These are phyloP conservation scores for Zootoca vivipara DNA, from an alignment of 2,113 vertebrate species.

Conservation along the genomic window DNA sequence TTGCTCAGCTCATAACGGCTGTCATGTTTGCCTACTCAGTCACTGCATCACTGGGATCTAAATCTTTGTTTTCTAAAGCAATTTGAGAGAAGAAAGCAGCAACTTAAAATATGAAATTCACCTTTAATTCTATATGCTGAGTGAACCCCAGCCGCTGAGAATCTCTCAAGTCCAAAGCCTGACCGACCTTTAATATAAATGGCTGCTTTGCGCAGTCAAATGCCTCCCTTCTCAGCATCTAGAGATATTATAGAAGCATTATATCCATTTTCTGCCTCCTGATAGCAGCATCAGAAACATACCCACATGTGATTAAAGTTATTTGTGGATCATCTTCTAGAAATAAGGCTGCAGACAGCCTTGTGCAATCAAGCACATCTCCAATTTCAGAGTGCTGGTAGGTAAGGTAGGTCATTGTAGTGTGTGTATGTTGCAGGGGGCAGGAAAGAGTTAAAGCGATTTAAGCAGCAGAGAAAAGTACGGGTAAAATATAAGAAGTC, in stretches of 20 bases:
- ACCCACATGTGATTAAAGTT: slow-evolving; percentile 47
- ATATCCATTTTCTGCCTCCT: slow-evolving; percentile 19
- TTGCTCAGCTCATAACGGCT: slow-evolving; percentile 16
- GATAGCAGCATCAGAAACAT: slow-evolving; percentile 45
- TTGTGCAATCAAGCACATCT: slow-evolving; percentile 65
- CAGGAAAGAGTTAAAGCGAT: neutral
- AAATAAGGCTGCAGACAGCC: slow-evolving; percentile 42
- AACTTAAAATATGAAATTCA: neutral
- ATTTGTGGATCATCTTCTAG: slow-evolving; percentile 57
- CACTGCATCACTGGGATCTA: neutral
- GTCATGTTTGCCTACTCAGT: slow-evolving; percentile 8
- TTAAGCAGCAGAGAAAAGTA: slow-evolving; percentile 22
- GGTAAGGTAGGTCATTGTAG: slow-evolving; percentile 40
- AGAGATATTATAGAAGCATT: neutral
- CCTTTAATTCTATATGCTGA: neutral
- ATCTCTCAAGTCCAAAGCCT: slow-evolving; percentile 2
- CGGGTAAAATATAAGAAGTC: slow-evolving; percentile 51
- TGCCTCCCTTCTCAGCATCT: slow-evolving; percentile 46
- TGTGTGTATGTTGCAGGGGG: neutral
- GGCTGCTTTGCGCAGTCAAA: slow-evolving; percentile 30
- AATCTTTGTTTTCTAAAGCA: slow-evolving; percentile 15
- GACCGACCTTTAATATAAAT: slow-evolving; percentile 12
- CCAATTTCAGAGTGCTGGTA: slow-evolving; percentile 43
- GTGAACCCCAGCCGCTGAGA: neutral
- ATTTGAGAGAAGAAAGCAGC: neutral